A percentile compares a stretch with the other conserved stretches of the same genome.
phyloP scores from a whole-genome alignment of 2,797 vertebrate genomes.

The Rhinichthys osculus region DNA sequence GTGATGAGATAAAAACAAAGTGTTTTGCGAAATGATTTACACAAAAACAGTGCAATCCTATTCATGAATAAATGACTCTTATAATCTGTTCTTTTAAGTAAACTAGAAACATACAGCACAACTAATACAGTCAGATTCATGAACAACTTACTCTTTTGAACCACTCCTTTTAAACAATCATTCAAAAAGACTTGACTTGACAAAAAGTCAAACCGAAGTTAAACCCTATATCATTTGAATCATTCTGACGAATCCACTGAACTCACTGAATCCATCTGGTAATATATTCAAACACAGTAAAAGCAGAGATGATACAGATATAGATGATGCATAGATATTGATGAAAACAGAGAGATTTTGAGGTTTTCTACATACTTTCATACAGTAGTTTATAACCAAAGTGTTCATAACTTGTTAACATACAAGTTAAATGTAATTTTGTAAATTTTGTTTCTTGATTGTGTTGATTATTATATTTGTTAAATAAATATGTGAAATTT shows the following conservation, averaged over 20 bases:
- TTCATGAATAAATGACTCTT: neutral
- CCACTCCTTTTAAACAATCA: neutral
- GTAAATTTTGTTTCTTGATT: neutral
- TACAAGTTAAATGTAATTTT: neutral
- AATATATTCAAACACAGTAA: neutral
- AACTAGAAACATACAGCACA: neutral
- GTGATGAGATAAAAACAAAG: neutral
- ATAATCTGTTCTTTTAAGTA: neutral
- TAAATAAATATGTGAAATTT: neutral
- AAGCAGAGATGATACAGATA: neutral
- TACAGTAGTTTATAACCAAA: neutral
- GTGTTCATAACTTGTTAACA: neutral
- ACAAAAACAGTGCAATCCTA: neutral
- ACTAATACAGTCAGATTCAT: neutral
- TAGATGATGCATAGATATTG: neutral
- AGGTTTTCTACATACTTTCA: neutral
- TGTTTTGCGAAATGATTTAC: neutral
- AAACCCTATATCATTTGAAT: neutral
- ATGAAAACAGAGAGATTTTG: neutral
- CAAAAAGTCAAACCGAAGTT: neutral
- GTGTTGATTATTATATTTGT: neutral
- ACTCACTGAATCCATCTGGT: neutral
- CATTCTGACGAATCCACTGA: neutral
- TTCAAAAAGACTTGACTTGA: neutral
- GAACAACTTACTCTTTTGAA: neutral